Percentiles rank a stretch among this genome's conserved stretches.
phyloP scores from a whole-genome alignment of 92 coral and sea anemone genomes.

The Siderastrea radians region DNA sequence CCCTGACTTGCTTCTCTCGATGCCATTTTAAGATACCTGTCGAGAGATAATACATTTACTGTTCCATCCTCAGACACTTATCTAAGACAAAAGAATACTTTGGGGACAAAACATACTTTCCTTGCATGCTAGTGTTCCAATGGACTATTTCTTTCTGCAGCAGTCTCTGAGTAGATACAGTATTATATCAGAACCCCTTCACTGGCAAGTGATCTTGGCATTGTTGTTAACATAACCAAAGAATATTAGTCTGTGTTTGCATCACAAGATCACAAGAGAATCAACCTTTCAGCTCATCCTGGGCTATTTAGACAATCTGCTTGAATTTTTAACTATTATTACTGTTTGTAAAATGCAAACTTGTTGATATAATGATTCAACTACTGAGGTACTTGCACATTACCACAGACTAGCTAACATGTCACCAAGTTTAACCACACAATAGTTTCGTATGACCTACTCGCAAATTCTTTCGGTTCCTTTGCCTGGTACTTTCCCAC shows the following conservation, averaged over 20 bases:
- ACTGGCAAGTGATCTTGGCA: slow-evolving; percentile 16
- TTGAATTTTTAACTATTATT: neutral
- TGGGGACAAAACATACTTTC: neutral
- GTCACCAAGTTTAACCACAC: neutral
- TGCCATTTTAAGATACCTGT: slow-evolving; percentile 26
- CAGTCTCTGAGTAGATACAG: neutral
- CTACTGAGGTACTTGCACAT: slow-evolving; percentile 4
- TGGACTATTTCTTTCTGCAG: slow-evolving; percentile 15
- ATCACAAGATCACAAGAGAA: neutral
- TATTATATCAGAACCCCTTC: neutral
- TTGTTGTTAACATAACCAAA: neutral
- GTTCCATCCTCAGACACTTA: neutral
- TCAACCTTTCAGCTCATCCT: no score
- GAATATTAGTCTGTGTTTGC: neutral
- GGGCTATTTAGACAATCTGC: neutral
- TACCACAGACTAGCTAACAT: slow-evolving; percentile 2
- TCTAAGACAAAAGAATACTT: neutral
- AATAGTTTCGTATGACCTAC: slow-evolving; percentile 19
- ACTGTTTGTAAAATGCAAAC: slow-evolving; percentile 20
- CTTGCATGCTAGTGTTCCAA: slow-evolving; percentile 7
- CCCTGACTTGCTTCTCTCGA: neutral
- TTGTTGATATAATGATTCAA: slow-evolving; percentile 5
- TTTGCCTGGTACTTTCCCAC: slow-evolving; percentile 14
- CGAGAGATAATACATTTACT: slow-evolving; percentile 12
- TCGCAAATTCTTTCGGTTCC: slow-evolving; percentile 18